A percentile compares a stretch with the other conserved stretches of the same genome.
These are phyloP conservation scores for Drosophila orosa DNA, from an alignment of 1,140 invertebrate genomes.

Conservation along the genomic window DNA sequence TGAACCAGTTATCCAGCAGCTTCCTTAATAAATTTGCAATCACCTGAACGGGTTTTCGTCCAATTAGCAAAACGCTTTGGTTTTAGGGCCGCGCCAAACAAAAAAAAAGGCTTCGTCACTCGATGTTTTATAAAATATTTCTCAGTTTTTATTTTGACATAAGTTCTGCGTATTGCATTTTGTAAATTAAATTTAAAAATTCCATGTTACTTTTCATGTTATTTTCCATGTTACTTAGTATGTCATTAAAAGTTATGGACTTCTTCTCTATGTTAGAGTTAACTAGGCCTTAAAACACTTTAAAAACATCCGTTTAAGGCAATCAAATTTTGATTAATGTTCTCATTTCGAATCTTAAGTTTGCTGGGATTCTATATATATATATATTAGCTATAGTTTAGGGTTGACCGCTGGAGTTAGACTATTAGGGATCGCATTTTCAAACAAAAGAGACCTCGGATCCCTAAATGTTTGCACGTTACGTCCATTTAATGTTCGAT, in stretches of 20 bases:
- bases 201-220: conserved; percentile 27
- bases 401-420: conserved; percentile 69
- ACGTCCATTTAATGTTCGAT: conserved; percentile 44
- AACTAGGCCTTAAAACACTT: conserved; percentile 49
- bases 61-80: conserved; percentile 45
- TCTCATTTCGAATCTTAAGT: conserved; percentile 12
- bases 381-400: conserved; percentile 24
- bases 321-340: conserved; percentile 69
- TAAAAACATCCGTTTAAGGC: conserved; percentile 60
- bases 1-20: conserved; percentile 55
- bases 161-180: conserved; percentile 58
- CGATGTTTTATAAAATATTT: conserved; percentile 65
- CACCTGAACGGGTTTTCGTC: conserved; percentile 31
- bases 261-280: conserved; percentile 53
- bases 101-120: conserved; percentile 1
- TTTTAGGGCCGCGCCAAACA: conserved; percentile 9
- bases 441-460: conserved; percentile 4
- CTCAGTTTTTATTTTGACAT: conserved; percentile 59
- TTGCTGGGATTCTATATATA: conserved; percentile 16
- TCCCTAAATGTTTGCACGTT: conserved; percentile 63
- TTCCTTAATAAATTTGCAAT: conserved; percentile 65
- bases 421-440: conserved; percentile 45
- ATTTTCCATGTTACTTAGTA: no score
- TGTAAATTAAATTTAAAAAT: conserved; percentile 69
- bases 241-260: conserved; percentile 58